Conservation (phyloP, 2,113 vertebrate species). For the Petrocephalus microphthalmus region DNA sequence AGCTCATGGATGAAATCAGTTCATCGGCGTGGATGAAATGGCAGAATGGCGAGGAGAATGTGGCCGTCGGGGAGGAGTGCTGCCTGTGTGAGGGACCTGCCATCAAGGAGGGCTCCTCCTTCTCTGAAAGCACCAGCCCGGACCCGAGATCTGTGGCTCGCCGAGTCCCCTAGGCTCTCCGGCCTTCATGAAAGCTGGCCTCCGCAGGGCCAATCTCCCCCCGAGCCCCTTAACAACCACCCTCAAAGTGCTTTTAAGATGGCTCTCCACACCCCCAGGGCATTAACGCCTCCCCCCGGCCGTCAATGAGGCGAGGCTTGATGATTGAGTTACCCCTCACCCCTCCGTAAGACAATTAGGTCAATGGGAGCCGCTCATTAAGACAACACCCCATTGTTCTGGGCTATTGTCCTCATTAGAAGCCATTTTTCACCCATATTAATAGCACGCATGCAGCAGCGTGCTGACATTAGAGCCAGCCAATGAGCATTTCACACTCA, state of each 20-base stretch:
- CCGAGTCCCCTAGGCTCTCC: not conserved
- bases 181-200: not conserved
- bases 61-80: too few species aligned
- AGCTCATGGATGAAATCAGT: not conserved
- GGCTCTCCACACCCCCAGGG: not conserved
- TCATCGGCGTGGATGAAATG: not conserved
- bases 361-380: constrained; percentile 37
- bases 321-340: constrained; percentile 26
- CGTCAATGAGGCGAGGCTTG: constrained; percentile 16
- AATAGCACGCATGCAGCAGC: not conserved
- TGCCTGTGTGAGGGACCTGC: not conserved
- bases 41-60: not conserved
- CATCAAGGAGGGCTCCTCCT: too few species aligned
- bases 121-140: not conserved
- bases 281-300: not conserved
- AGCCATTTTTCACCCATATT: constrained; percentile 23
- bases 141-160: not conserved
- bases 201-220: not conserved
- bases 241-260: not conserved
- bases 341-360: constrained; percentile 27
- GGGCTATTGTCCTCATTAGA: constrained; percentile 28
- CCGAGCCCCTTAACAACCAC: not conserved
- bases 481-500: constrained; percentile 17
- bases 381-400: constrained; percentile 35
- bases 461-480: not conserved